Percentiles rank a stretch among this genome's conserved stretches.
These are phyloP conservation scores for Tenthredo distinguenda DNA, from an alignment of 2,888 invertebrate species.

Conservation along the genomic window DNA sequence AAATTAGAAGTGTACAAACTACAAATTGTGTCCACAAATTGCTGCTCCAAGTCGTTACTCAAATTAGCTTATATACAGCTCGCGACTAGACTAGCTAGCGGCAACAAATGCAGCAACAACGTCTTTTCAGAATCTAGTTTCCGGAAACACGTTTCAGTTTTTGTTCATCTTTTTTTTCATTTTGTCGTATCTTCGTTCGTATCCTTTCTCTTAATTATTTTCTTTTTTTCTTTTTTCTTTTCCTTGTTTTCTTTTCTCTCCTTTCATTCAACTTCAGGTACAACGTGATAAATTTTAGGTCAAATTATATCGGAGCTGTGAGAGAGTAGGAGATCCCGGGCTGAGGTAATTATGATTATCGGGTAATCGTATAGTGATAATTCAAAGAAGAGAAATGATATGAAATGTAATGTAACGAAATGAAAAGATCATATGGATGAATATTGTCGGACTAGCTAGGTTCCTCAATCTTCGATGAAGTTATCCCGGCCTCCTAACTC, in stretches of 20 bases:
- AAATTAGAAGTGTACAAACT: conserved; percentile 73
- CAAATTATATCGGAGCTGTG: not conserved
- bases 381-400: not conserved
- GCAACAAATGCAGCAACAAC: conserved; percentile 50
- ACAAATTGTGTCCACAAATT: conserved; percentile 73
- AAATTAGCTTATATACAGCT: conserved; percentile 41
- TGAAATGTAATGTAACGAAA: not conserved
- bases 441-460: not conserved
- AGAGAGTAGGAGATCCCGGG: not conserved
- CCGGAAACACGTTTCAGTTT: conserved; percentile 53
- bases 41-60: conserved; percentile 60
- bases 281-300: not conserved
- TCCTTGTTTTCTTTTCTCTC: not conserved
- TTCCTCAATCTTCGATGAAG: conserved; percentile 16
- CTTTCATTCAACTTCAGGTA: not conserved
- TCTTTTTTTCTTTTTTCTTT: not conserved
- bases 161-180: not conserved
- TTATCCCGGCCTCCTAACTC: conserved; percentile 1
- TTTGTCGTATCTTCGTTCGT: too few relatives aligned
- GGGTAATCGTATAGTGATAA: not conserved
- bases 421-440: not conserved
- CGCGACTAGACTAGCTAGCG: not conserved
- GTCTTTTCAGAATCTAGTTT: conserved; percentile 31
- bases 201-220: not conserved
- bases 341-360: not conserved